phyloP scores from a whole-genome alignment of 2,888 invertebrate genomes.

The Drosophila vallismaia region DNA sequence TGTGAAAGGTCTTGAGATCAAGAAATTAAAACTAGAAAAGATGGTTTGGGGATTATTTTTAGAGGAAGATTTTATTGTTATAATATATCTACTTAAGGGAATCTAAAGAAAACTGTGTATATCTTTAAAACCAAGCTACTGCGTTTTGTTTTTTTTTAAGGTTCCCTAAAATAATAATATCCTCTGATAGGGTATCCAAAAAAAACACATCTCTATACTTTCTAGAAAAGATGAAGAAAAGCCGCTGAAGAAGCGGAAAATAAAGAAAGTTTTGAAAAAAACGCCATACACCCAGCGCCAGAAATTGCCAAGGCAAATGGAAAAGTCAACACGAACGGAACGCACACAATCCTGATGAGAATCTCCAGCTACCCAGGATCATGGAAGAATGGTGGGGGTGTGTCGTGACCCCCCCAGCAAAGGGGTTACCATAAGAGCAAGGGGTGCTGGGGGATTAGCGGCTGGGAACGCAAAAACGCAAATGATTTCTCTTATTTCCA shows the following conservation, averaged over 20 bases:
- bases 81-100: too few relatives aligned
- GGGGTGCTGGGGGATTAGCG: slow-evolving; percentile 49
- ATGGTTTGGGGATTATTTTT: too few relatives aligned
- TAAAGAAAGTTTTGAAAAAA: neutral
- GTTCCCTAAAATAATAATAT: neutral
- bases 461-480: slow-evolving; percentile 62
- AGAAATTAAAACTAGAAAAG: too few relatives aligned
- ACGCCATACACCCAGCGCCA: slow-evolving; percentile 47
- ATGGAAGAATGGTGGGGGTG: neutral
- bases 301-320: slow-evolving; percentile 74
- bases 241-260: slow-evolving; percentile 31
- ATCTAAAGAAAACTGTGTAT: neutral
- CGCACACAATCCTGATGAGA: slow-evolving; percentile 15
- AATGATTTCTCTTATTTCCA: slow-evolving; percentile 75
- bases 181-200: neutral
- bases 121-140: neutral
- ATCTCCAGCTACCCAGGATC: neutral
- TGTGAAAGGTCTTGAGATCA: too few relatives aligned
- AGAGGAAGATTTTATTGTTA: too few relatives aligned
- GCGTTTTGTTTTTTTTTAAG: too few relatives aligned
- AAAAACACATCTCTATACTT: neutral
- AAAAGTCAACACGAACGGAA: slow-evolving; percentile 67
- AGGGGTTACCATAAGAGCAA: slow-evolving; percentile 13
- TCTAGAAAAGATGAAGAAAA: slow-evolving; percentile 14
- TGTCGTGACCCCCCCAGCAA: neutral